phyloP scores from a whole-genome alignment of 2,797 vertebrate species.

The Epinephelus coioides region DNA sequence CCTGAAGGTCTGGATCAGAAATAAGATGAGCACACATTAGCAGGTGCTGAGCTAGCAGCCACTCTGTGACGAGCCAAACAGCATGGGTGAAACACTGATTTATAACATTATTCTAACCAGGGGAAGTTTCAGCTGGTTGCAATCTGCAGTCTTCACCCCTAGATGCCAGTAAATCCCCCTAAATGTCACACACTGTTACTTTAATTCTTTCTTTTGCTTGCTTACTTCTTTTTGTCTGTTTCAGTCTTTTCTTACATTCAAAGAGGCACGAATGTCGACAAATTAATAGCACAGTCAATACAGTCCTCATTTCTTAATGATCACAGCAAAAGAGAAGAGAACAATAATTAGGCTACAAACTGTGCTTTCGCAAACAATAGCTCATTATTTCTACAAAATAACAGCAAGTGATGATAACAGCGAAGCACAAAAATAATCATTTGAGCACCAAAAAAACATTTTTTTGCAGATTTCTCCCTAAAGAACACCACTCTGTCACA shows the following conservation, averaged over 20 bases:
- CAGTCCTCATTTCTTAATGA: neutral
- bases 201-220: too few relatives aligned
- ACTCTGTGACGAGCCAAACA: too few relatives aligned
- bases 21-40: too few relatives aligned
- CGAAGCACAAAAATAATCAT: neutral
- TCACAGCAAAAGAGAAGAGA: neutral
- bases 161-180: too few relatives aligned
- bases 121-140: too few relatives aligned
- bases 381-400: neutral
- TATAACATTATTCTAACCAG: too few relatives aligned
- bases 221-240: neutral
- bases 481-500: neutral
- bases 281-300: neutral
- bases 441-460: neutral
- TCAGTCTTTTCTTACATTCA: neutral
- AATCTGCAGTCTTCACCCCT: too few relatives aligned
- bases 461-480: constrained; percentile 5
- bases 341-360: neutral
- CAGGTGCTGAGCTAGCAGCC: too few relatives aligned
- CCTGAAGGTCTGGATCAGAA: too few relatives aligned
- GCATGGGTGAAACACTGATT: too few relatives aligned
- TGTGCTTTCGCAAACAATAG: neutral
- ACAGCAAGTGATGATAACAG: neutral
- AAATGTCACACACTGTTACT: too few relatives aligned
- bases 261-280: neutral